Base-by-base conservation (phyloP, 2,888 invertebrate species). In the Sinotaia quadrata region DNA sequence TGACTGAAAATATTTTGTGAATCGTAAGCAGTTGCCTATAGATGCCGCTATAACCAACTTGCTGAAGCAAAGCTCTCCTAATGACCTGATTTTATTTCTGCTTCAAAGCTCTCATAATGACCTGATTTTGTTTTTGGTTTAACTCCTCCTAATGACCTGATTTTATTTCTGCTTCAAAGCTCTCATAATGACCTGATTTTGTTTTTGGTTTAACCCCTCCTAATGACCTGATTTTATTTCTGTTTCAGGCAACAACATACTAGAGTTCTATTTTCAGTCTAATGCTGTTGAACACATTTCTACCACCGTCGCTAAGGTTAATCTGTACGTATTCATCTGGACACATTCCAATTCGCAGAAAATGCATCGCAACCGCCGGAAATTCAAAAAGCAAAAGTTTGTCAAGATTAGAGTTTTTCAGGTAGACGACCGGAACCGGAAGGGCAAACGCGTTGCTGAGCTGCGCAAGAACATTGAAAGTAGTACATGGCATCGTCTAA, bases 361-460 rank as follows among this genome's bases (percentile, higher is more conserved):
- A 3, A 12, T 33, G 2, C 37, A 31, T 29, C 65, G 56, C 15
- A 54, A 56, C 7, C 65, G 65, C 15, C 65, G 56, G 24, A 44
- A 54, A n/a, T 27, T 44, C 44, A 65, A 44, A 47, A 56, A 36
- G 18, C 21, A 21, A 12, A 21, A 29, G 5, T 41, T 65, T 33
- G 37, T 65, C 56, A 65, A 56, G 15, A 54, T 65, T 15, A 41
- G 65, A 2, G 65, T 65, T 34, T 56, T 65, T 34, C 65, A 44
- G 34, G 44, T 65, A 7, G 56, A 65, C 34, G 65, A 56, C 18
- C 56, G 56, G 54, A 65, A 54, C 44, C 54, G 54, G 41, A 65
- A 65, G 21, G 34, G 47, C n/a, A 65, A 65, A 34, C 65, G 65
- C 33, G 56, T 65, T 27, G 65, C 65, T 5, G 65, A 65, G 31